Conservation (phyloP, 2,113 vertebrate genomes). For the Corythoichthys haematopterus region DNA sequence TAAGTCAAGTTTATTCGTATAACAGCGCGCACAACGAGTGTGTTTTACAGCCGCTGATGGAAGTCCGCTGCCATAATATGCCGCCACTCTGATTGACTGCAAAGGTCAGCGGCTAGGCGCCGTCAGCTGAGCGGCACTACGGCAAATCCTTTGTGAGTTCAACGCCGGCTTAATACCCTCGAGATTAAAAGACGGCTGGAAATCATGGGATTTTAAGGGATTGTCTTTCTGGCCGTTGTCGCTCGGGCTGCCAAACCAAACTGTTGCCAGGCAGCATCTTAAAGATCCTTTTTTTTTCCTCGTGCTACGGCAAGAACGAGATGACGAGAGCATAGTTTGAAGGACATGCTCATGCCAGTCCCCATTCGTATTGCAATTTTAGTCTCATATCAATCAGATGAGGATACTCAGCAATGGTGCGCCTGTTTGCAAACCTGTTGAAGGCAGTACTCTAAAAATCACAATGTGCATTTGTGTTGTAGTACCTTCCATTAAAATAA, state of each 20-base stretch:
- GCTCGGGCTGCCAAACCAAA: slow-evolving; percentile 17
- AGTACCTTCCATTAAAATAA: too few relatives aligned
- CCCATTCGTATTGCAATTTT: neutral
- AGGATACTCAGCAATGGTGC: neutral
- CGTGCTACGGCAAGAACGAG: slow-evolving; percentile 7
- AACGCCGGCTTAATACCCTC: slow-evolving; percentile 57
- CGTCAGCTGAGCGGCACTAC: slow-evolving; percentile 25
- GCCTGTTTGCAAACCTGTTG: neutral
- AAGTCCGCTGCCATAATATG: neutral
- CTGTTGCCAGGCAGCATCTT: slow-evolving; percentile 25
- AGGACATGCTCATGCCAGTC: slow-evolving; percentile 1
- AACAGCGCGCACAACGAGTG: neutral
- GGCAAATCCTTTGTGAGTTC: slow-evolving; percentile 56
- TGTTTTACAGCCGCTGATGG: slow-evolving; percentile 3
- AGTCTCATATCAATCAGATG: neutral
- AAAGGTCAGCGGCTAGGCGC: slow-evolving; percentile 34
- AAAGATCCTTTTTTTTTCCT: slow-evolving; percentile 4
- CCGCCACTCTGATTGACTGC: slow-evolving; percentile 32
- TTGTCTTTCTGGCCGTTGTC: slow-evolving; percentile 56
- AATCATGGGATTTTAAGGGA: slow-evolving; percentile 51
- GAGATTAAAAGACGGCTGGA: slow-evolving; percentile 36
- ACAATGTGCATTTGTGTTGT: too few relatives aligned
- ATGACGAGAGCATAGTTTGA: neutral
- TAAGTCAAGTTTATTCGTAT: slow-evolving; percentile 11
- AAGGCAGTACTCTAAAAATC: neutral